phyloP scores from a whole-genome alignment of 2,888 invertebrate genomes.

The Hypercompe scribonia region DNA sequence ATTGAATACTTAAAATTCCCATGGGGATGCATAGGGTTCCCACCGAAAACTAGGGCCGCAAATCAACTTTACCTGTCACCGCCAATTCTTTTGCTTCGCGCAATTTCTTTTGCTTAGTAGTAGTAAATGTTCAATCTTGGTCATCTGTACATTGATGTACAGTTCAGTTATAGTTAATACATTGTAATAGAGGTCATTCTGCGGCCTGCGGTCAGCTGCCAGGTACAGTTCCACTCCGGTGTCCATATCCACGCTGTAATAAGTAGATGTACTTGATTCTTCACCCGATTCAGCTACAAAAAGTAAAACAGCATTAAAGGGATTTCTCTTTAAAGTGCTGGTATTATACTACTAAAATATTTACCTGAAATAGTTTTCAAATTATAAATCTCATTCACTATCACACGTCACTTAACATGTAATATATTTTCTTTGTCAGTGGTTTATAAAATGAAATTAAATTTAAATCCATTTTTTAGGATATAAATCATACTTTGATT shows the following conservation, averaged over 20 bases:
- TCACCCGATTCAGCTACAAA: background rate
- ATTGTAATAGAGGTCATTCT: conserved; percentile 53
- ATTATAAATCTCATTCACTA: too few relatives aligned
- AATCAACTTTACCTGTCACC: too few relatives aligned
- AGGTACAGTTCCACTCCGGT: conserved; percentile 68
- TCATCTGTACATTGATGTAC: background rate
- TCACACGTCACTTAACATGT: background rate
- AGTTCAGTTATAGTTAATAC: conserved; percentile 40
- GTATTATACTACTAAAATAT: background rate
- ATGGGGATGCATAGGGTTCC: too few relatives aligned
- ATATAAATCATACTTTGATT: background rate
- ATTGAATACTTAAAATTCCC: background rate
- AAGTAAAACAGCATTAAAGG: background rate
- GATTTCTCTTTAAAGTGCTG: background rate
- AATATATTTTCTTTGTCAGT: background rate
- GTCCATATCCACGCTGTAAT: conserved; percentile 49
- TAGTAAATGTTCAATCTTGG: background rate
- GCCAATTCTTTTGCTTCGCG: too few relatives aligned
- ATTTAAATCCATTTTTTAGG: too few relatives aligned
- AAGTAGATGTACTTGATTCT: background rate
- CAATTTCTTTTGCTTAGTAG: too few relatives aligned
- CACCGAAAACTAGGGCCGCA: too few relatives aligned
- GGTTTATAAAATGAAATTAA: too few relatives aligned
- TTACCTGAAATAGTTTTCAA: background rate
- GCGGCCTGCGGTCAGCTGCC: conserved; percentile 64